These are phyloP conservation scores for Stercorarius parasiticus DNA, from an alignment of 2,113 vertebrate species.

Conservation along the genomic window DNA sequence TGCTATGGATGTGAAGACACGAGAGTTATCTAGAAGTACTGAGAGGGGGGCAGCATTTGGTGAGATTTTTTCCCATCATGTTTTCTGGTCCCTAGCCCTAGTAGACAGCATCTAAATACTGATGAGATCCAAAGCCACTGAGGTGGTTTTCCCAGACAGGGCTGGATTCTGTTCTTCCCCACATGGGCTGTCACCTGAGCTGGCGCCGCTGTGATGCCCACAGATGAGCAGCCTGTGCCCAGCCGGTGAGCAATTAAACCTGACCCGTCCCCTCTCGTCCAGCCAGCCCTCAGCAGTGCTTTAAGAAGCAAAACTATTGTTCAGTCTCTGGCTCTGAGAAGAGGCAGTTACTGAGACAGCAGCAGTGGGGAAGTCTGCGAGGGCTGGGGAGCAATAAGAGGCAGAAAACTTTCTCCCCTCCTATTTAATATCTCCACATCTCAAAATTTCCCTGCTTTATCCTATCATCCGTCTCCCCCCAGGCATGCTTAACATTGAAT, in stretches of 20 bases:
- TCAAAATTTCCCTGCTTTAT: neutral
- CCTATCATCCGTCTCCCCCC: rapidly evolving
- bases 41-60: neutral
- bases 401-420: neutral
- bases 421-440: neutral
- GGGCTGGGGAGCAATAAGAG: neutral
- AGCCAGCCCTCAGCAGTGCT: neutral
- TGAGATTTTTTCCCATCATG: neutral
- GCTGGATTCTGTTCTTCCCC: neutral
- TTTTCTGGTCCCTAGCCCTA: neutral
- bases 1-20: neutral
- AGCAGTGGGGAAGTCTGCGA: neutral
- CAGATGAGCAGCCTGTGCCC: neutral
- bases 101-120: neutral
- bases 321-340: neutral
- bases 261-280: neutral
- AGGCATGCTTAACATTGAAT: neutral
- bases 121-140: neutral
- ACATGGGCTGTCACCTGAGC: neutral
- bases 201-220: neutral
- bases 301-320: neutral
- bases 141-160: neutral
- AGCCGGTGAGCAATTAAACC: neutral
- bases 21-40: neutral
- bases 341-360: neutral